Base-by-base conservation (phyloP, 2,113 vertebrate species). In the Ancistrus triradiatus region DNA sequence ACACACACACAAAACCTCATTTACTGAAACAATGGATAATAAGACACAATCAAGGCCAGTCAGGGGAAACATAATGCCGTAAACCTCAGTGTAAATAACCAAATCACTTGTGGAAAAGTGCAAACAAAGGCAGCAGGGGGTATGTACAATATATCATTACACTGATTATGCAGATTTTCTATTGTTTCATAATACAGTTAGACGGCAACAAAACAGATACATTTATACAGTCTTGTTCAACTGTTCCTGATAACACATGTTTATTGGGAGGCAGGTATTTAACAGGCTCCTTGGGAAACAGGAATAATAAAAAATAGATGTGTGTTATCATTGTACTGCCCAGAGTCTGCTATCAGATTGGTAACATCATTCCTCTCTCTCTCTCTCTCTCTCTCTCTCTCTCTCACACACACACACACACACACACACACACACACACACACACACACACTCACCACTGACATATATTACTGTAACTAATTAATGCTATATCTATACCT, bases 71-170 rank as follows among this genome's bases (percentile, higher is more conserved):
- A 22, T 22, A 59, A 63, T 59, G 55, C 22, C 59, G 80, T 81
- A 66, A 44, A 64, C 52, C 55, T 51, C 69, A 55, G 74, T 59
- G 68, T 74, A 83, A 83, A 84, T 69, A 74, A 78, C 77, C 63
- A 77, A 72, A 78, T 69, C 28, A 60, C 53, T 70, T 78, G 59
- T 60, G 35, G 46, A 42, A 43, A 70, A 53, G 7, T 47, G 33
- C n/a, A 17, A 21, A 47, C 28, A 56, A 40, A 67, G 40, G 25
- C 50, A 43, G 57, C 48, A 53, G 59, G 70, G n/a, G 42, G 7
- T 37, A 13, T 14, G 9, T 42, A 6, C 13, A 28, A 52, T 48
- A 19, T 4, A 46, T 38, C 21, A 5, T 28, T 27, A 11, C 22
- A 48, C 33, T 19, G 11, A 47, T 66, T 48, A 38, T 3, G 6